Percentiles rank a stretch among this genome's conserved stretches.
These are phyloP conservation scores for Talpa occidentalis DNA, from an alignment of 2,113 vertebrate species.

Conservation along the genomic window DNA sequence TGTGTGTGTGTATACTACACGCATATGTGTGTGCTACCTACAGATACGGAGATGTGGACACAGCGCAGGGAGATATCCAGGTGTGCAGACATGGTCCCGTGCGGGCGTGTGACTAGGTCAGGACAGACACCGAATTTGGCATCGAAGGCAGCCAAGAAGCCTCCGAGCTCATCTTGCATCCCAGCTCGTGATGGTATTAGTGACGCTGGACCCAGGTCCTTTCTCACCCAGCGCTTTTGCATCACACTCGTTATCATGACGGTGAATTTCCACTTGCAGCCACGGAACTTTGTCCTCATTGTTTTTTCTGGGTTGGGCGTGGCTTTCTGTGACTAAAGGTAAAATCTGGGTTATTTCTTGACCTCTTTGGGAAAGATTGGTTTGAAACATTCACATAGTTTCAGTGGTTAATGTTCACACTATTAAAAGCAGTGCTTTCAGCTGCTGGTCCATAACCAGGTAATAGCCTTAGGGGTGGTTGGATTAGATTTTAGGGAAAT, in stretches of 20 bases:
- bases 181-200: too few species aligned
- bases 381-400: neutral
- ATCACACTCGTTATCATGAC: neutral
- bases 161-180: neutral
- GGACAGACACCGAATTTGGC: neutral
- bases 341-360: neutral
- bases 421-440: neutral
- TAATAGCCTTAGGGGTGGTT: neutral
- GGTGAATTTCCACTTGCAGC: neutral
- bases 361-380: neutral
- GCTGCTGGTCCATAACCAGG: neutral
- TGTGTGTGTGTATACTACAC: rapidly evolving
- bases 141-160: neutral
- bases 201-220: neutral
- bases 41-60: too few species aligned
- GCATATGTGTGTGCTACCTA: too few species aligned
- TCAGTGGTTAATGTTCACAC: neutral
- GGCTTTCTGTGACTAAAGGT: neutral
- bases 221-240: neutral
- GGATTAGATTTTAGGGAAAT: neutral
- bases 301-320: neutral
- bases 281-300: neutral
- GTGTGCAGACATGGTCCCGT: neutral
- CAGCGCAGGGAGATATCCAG: too few species aligned
- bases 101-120: neutral